Conservation (phyloP, 1,140 invertebrate genomes). For the Nylanderia fulva region DNA sequence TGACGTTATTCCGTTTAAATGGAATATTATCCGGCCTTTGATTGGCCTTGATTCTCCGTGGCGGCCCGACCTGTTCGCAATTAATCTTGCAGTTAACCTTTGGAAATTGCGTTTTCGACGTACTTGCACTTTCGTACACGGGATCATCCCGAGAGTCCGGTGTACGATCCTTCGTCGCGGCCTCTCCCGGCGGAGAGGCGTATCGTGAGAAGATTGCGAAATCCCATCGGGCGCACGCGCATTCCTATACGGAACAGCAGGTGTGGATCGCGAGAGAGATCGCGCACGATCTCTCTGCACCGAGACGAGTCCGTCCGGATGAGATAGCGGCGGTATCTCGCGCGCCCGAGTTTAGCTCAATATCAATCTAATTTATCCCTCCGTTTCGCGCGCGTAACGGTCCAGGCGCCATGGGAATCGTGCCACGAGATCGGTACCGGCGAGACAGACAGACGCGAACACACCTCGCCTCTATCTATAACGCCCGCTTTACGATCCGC, state of each 20-base stretch:
- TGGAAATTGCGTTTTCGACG: slow-evolving; percentile 70
- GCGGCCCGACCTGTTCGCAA: slow-evolving; percentile 60
- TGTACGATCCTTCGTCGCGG: slow-evolving; percentile 47
- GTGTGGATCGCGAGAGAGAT: slow-evolving; percentile 67
- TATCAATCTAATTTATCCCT: slow-evolving; percentile 73
- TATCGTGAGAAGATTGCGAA: slow-evolving; percentile 75
- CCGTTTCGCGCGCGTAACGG: slow-evolving; percentile 66
- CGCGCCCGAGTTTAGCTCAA: slow-evolving; percentile 69
- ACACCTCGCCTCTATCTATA: slow-evolving; percentile 52
- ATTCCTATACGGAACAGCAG: slow-evolving; percentile 71
- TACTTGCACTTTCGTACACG: slow-evolving; percentile 49
- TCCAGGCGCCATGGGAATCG: slow-evolving; percentile 72
- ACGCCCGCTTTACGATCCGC: slow-evolving; percentile 61
- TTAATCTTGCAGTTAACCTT: slow-evolving; percentile 74
- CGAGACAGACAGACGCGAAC: slow-evolving; percentile 59
- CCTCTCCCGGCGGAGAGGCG: slow-evolving; percentile 9
- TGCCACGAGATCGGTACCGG: slow-evolving; percentile 62
- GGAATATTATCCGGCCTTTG: slow-evolving; percentile 38
- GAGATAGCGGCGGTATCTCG: slow-evolving; percentile 29
- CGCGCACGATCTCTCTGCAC: slow-evolving; percentile 48
- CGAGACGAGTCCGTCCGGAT: slow-evolving; percentile 25
- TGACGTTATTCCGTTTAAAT: slow-evolving; percentile 41
- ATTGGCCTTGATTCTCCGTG: slow-evolving; percentile 46
- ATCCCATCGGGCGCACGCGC: slow-evolving; percentile 65
- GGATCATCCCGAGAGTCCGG: slow-evolving; percentile 38